Conservation (phyloP, 2,888 invertebrate genomes). For the Patella caerulea region DNA sequence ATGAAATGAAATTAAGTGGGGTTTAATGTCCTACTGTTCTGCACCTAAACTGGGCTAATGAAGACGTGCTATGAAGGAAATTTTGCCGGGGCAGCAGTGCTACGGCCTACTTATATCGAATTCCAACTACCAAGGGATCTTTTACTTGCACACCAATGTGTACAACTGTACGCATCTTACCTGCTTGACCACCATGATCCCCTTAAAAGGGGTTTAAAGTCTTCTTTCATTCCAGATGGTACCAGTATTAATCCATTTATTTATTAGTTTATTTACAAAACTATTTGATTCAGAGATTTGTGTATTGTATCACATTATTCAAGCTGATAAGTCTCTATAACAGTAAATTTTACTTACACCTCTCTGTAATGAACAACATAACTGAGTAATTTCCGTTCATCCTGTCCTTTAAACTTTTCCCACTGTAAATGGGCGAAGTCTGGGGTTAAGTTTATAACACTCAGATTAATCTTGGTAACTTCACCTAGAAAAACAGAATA, state of each 20-base stretch:
- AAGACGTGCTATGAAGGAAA: too few relatives aligned
- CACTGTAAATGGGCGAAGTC: conserved; percentile 66
- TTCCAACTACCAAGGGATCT: too few relatives aligned
- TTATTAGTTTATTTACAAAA: background rate
- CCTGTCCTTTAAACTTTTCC: conserved; percentile 71
- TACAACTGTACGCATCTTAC: too few relatives aligned
- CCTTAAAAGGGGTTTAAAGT: too few relatives aligned
- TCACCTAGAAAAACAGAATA: conserved; percentile 40
- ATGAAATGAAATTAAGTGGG: too few relatives aligned
- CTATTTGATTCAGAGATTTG: background rate
- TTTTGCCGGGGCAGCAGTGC: too few relatives aligned
- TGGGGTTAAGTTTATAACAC: conserved; percentile 23
- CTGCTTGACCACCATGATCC: too few relatives aligned
- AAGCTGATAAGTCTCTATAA: background rate
- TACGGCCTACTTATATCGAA: too few relatives aligned
- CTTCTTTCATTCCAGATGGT: background rate
- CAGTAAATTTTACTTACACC: conserved; percentile 73
- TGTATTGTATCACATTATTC: background rate
- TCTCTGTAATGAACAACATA: conserved; percentile 90
- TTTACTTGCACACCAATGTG: too few relatives aligned
- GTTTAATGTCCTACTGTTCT: too few relatives aligned
- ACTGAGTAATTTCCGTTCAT: conserved; percentile 86
- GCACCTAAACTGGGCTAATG: too few relatives aligned
- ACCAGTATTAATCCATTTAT: background rate
- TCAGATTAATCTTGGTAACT: conserved; percentile 41